Evolutionary conservation across 2,888 invertebrate genomes (phyloP).

Genomic region (Neocrepidodera transversa): DNA sequence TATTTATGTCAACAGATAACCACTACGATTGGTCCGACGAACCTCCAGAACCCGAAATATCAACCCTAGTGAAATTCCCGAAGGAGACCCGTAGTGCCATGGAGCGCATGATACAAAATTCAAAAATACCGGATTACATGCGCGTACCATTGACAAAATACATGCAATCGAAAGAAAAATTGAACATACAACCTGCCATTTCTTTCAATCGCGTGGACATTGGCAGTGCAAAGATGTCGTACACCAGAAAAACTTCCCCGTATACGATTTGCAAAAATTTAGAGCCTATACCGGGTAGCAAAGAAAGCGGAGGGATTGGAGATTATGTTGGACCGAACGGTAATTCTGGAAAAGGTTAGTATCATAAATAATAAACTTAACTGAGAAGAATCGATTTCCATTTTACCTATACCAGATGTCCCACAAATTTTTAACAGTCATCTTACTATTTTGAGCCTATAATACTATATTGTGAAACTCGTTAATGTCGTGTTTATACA

Average conservation of each 20-base stretch:
- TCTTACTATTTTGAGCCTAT: too few species aligned
- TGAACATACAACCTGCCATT: slow-evolving; percentile 33
- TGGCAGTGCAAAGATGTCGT: not conserved
- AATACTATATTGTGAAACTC: too few species aligned
- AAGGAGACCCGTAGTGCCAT: slow-evolving; percentile 37
- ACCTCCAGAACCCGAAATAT: not conserved
- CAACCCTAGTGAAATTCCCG: slow-evolving; percentile 29
- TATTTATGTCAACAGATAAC: too few species aligned
- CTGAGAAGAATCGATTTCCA: too few species aligned
- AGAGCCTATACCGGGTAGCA: slow-evolving; percentile 1
- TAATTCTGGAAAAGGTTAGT: slow-evolving; percentile 22
- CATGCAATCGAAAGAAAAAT: slow-evolving; percentile 20
- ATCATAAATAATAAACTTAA: too few species aligned
- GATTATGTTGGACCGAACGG: slow-evolving; percentile 18
- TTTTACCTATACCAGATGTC: too few species aligned
- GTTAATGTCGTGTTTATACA: too few species aligned
- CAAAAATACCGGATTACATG: not conserved
- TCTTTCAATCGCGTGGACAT: slow-evolving; percentile 10
- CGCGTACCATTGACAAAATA: slow-evolving; percentile 31
- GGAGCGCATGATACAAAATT: slow-evolving; percentile 29
- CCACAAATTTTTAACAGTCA: too few species aligned
- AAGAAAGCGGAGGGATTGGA: slow-evolving; percentile 9
- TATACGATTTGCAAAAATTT: not conserved
- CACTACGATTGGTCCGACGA: slow-evolving; percentile 36
- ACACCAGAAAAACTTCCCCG: not conserved